Conservation (phyloP, 2,797 vertebrate species). For the Poeciliopsis paucimaculata region DNA sequence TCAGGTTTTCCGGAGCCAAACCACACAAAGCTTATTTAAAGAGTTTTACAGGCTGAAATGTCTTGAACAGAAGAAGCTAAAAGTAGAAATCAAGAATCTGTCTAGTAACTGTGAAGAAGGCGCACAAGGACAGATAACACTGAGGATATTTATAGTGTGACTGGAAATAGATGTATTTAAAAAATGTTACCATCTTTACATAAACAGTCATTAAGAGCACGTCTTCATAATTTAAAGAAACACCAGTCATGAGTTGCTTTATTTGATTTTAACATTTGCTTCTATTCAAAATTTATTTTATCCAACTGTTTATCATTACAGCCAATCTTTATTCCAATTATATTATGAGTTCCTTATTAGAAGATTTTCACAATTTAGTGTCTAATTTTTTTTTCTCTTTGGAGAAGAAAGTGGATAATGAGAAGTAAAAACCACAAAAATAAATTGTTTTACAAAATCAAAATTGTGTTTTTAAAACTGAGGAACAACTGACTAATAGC, state of each 20-base stretch:
- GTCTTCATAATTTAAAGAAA: background rate
- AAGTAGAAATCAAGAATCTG: constrained; percentile 42
- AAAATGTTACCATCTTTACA: constrained; percentile 57
- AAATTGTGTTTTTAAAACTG: background rate
- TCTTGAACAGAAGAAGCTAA: constrained; percentile 1
- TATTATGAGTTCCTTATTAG: background rate
- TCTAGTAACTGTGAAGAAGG: constrained; percentile 59
- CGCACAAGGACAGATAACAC: constrained; percentile 71
- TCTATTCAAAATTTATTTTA: background rate
- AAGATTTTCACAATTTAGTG: background rate
- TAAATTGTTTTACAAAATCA: background rate
- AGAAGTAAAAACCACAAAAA: background rate
- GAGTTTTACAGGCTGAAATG: background rate
- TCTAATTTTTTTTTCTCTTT: background rate
- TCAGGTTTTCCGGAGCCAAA: constrained; percentile 15
- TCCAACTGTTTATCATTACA: background rate
- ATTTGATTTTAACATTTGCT: background rate
- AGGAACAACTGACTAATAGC: background rate
- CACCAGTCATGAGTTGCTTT: background rate
- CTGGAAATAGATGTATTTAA: constrained; percentile 71
- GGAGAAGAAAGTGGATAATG: background rate
- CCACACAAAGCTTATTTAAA: constrained; percentile 17
- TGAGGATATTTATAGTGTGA: constrained; percentile 83
- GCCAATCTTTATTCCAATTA: background rate
- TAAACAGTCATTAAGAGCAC: constrained; percentile 56